These are phyloP conservation scores for Drosophila lutescens DNA, from an alignment of 2,888 invertebrate species.

Conservation along the genomic window DNA sequence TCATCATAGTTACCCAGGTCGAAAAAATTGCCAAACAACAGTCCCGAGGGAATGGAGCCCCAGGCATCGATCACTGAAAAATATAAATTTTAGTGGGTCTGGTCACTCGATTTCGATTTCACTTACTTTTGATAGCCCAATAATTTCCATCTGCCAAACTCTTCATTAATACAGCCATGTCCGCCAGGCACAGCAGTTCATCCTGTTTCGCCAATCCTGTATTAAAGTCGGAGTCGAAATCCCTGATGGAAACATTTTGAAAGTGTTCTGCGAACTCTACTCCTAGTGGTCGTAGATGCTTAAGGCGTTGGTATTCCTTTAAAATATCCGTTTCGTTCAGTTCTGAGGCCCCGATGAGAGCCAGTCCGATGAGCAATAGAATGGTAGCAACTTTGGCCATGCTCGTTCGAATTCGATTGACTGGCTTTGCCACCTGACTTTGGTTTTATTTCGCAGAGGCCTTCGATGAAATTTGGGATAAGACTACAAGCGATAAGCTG, in stretches of 20 bases:
- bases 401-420: not conserved
- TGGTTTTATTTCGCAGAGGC: not conserved
- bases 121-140: constrained; percentile 52
- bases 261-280: constrained; percentile 32
- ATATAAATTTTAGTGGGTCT: not conserved
- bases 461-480: not conserved
- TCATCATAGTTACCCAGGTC: constrained; percentile 83
- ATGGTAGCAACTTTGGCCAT: not conserved
- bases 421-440: not conserved
- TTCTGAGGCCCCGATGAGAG: not conserved
- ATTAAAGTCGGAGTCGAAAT: not conserved
- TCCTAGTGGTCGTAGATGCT: constrained; percentile 16
- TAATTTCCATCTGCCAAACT: constrained; percentile 9
- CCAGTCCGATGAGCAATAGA: not conserved
- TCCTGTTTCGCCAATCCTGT: constrained; percentile 4
- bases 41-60: constrained; percentile 83
- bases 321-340: too few relatives aligned
- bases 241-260: constrained; percentile 11
- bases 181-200: constrained; percentile 40
- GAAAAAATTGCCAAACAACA: constrained; percentile 74
- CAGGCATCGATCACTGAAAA: constrained; percentile 83
- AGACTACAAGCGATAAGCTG: not conserved
- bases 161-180: constrained; percentile 25
- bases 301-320: constrained; percentile 11
- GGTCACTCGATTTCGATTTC: not conserved